These are phyloP conservation scores for Addax nasomaculatus DNA, from an alignment of 2,113 vertebrate genomes.

Conservation along the genomic window DNA sequence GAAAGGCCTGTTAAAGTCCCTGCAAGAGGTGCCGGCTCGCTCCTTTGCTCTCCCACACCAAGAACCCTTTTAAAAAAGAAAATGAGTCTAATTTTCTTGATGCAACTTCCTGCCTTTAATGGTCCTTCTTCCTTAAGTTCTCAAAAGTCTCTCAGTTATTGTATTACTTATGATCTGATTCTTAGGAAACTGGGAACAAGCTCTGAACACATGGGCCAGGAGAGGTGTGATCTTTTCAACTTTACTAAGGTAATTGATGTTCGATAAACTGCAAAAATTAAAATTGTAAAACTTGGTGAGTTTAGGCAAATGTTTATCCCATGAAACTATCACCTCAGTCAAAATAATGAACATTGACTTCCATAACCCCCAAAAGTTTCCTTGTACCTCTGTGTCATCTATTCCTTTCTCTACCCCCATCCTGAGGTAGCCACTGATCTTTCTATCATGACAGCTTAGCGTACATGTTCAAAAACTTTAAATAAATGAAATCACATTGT, in stretches of 20 bases:
- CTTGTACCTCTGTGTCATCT: no score
- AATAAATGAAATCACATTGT: not conserved
- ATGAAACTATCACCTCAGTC: not conserved
- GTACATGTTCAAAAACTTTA: not conserved
- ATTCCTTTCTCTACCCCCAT: not conserved
- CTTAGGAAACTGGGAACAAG: not conserved
- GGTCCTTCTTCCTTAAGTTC: not conserved
- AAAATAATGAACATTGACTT: not conserved
- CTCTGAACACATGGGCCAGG: not conserved
- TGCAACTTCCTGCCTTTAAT: not conserved
- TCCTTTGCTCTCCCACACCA: not conserved
- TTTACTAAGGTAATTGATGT: not conserved
- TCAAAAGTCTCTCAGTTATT: not conserved
- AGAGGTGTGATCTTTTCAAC: not conserved
- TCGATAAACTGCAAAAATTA: not conserved
- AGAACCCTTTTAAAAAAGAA: not conserved
- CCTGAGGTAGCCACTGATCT: not conserved
- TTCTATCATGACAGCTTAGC: not conserved
- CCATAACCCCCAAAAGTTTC: not conserved
- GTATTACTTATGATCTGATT: not conserved
- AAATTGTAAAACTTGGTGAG: not conserved
- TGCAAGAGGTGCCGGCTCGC: accelerated
- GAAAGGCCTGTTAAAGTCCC: not conserved
- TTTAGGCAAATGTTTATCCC: not conserved
- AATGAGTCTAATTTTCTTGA: not conserved